Evolutionary conservation across 2,113 vertebrate species (phyloP).

Genomic region (Malurus melanocephalus): DNA sequence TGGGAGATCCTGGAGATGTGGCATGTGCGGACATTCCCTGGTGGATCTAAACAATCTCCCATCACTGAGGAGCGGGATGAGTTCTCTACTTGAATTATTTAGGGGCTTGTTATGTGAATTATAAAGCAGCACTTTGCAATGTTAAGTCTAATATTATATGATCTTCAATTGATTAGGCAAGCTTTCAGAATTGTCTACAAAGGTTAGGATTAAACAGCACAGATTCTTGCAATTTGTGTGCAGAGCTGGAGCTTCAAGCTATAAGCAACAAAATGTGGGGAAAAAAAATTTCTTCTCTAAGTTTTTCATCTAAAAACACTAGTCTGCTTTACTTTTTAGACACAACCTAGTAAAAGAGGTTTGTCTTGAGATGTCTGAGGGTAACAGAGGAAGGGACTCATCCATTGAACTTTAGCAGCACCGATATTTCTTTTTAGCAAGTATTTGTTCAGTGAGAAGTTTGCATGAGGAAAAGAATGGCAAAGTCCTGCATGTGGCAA

Average conservation of each 20-base stretch:
- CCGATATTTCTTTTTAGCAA: background rate
- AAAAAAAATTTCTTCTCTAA: background rate
- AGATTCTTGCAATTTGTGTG: conserved; percentile 41
- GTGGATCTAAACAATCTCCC: conserved; percentile 78
- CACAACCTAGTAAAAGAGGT: background rate
- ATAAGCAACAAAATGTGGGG: background rate
- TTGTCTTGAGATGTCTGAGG: background rate
- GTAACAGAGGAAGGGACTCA: background rate
- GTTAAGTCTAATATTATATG: conserved; percentile 75
- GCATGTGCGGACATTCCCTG: conserved; percentile 76
- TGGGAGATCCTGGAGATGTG: conserved; percentile 70
- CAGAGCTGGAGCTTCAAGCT: conserved; percentile 29
- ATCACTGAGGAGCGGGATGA: conserved; percentile 67
- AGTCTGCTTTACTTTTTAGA: background rate
- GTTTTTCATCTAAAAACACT: background rate
- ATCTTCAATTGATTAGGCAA: conserved; percentile 74
- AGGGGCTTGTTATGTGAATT: conserved; percentile 76
- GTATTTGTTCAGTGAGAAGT: background rate
- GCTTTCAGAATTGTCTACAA: conserved; percentile 66
- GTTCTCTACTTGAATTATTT: conserved; percentile 82
- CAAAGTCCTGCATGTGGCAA: background rate
- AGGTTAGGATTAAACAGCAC: conserved; percentile 58
- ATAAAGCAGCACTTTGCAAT: conserved; percentile 73
- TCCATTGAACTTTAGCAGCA: background rate
- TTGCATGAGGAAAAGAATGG: background rate